A percentile compares a stretch with the other conserved stretches of the same genome.
Conservation (phyloP, 2,888 invertebrate genomes). For the Dynastes maya region DNA sequence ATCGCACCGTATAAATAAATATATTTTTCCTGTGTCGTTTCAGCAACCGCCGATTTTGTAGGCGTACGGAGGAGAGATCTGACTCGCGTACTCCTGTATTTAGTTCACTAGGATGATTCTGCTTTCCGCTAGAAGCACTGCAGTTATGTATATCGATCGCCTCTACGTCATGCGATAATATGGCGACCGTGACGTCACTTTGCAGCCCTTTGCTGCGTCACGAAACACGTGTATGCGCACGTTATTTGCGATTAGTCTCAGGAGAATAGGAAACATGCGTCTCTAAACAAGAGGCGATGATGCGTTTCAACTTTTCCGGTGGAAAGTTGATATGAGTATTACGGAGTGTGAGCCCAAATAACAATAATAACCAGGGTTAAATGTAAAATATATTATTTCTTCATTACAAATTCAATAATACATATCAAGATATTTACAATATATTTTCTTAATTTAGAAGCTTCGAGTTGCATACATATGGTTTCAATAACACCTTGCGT, state of each 20-base stretch:
- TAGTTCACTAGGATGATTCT: conserved; percentile 35
- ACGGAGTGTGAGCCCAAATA: too few species aligned
- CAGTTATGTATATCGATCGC: conserved; percentile 64
- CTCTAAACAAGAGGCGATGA: background rate
- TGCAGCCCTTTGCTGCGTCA: conserved; percentile 60
- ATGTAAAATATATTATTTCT: too few species aligned
- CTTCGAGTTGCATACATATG: too few species aligned
- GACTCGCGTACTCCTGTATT: conserved; percentile 22
- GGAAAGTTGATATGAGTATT: too few species aligned
- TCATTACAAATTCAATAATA: too few species aligned
- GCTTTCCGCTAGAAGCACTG: conserved; percentile 57
- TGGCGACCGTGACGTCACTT: conserved; percentile 71
- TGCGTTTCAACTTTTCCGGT: too few species aligned
- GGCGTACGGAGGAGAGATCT: background rate
- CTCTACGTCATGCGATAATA: conserved; percentile 72
- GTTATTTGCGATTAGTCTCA: conserved; percentile 32
- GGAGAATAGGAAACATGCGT: conserved; percentile 17
- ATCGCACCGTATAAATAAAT: conserved; percentile 14
- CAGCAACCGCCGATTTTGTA: background rate
- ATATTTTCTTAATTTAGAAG: too few species aligned
- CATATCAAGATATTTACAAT: too few species aligned
- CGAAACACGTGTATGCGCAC: conserved; percentile 58
- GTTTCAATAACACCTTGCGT: too few species aligned
- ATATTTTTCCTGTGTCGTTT: background rate
- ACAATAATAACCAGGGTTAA: too few species aligned